Evolutionary conservation across 2,888 invertebrate genomes (phyloP), one percentile per base, ranked within the genome.

Genomic region (Parnassius mnemosyne): DNA sequence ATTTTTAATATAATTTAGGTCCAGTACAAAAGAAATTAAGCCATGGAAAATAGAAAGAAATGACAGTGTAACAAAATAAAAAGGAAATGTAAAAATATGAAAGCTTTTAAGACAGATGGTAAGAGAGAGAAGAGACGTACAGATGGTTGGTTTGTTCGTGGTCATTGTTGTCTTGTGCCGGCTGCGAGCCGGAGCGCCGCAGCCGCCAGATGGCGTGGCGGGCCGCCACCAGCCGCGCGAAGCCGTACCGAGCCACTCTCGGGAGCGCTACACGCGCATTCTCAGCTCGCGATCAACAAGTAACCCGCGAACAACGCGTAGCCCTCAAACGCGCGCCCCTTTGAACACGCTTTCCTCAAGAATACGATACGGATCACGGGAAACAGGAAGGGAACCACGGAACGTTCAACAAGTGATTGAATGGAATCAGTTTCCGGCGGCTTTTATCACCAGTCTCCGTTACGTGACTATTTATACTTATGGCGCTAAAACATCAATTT

Each of bases 181-280:
- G 92, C 82, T 90, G 91, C 73, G 91, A 92, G 80, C 89, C 91
- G 76, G 92, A 91, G 76, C 91, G 89, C 79, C 94, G 92, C 83
- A 94, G 92, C 80, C 94, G 93, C 94, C 94, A 94, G 92, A 94
- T 93, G 92, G 94, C 94, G 92, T 94, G 93, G 87, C 94, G 93
- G 75, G 94, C 94, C 86, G 94, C 94, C 93, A 94, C 94, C 83
- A 94, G 93, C 87, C 94, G 93, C 85, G 93, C 94, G 87, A 94
- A 92, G 75, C 93, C 93, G 93, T 94, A 93, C 75, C 93, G 93
- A 92, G 94, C 94, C 94, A 94, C 93, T 76, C 79, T 90, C 80
- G 81, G 72, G 78, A 78, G 83, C 87, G 83, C 87, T 87, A 84
- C 85, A 84, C 86, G 47, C 47, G 47, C 47, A 47, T 47, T 68